Base-by-base conservation (phyloP, 2,113 vertebrate species). In the Dissostichus mawsoni region DNA sequence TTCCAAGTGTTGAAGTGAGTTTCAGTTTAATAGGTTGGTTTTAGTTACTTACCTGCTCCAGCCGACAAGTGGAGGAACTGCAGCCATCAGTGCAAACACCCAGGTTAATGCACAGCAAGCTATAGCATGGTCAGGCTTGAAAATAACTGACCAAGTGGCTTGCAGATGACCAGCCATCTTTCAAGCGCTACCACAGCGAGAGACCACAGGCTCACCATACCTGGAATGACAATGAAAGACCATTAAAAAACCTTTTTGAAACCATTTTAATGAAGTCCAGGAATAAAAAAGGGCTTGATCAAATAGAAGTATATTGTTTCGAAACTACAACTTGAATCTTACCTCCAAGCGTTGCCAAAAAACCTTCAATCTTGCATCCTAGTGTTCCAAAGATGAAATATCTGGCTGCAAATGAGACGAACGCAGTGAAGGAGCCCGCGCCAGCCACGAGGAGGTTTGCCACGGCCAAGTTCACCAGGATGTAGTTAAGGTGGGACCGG, bases 401-500 rank as follows among this genome's bases (percentile, higher is more conserved):
- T 86, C 65, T 94, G 25, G 57, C 41, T 2, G 72, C 51, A 82
- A 96, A 96, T 79, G 76, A 80, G 76, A 74, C 87, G 85, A 63
- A 91, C 51, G 90, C 88, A 1, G 90, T 88, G 76, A 89, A 94
- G 69, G 94, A 95, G 25, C 94, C 95, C 6, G 95, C 82, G 18
- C 12, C 6, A 33, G 94, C 69, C n/a, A 95, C 94, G 0, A 95
- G n/a, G 36, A 96, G 93, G 84, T 96, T 95, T 29, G 95, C 57
- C 3, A 93, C 5, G 0, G 95, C 90, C 90, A 96, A 50, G 91
- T 96, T 96, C n/a, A 96, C 92, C 75, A 96, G 91, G 92, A 96
- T 96, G 91, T 94, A 95, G 94, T 95, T 96, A 64, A 96, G 94
- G 57, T 95, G 95, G 18, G 95, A 95, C 4, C 93, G 80, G 0